Percentiles rank a stretch among this genome's conserved stretches.
These are phyloP conservation scores for Papilio demoleus DNA, from an alignment of 2,888 invertebrate genomes.

Conservation along the genomic window DNA sequence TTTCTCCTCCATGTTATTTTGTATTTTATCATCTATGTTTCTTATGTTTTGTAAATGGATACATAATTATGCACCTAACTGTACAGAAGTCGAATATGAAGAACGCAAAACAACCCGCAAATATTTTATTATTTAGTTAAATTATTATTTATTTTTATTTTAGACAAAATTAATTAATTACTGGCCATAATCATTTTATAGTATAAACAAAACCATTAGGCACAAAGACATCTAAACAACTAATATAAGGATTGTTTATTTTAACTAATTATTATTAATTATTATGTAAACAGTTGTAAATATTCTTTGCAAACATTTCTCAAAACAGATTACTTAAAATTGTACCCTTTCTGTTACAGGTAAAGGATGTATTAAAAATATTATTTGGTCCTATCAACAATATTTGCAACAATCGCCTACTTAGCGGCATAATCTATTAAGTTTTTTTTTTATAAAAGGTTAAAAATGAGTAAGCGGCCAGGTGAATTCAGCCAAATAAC, in stretches of 20 bases:
- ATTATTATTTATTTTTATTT: not conserved
- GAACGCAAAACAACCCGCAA: no score
- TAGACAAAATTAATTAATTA: not conserved
- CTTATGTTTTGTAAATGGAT: no score
- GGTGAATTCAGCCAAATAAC: no score
- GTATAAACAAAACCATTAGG: slow-evolving; percentile 1
- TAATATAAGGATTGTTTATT: slow-evolving; percentile 2
- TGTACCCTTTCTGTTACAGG: not conserved
- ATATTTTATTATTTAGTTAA: not conserved
- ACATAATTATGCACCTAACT: no score
- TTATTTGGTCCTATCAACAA: no score
- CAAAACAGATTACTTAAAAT: not conserved
- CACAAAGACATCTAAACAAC: not conserved
- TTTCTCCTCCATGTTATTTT: no score
- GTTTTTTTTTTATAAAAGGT: no score
- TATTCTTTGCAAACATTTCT: not conserved
- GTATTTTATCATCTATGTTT: no score
- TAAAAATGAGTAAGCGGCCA: no score
- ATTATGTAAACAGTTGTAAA: not conserved
- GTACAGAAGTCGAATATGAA: no score
- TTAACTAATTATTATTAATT: slow-evolving; percentile 15
- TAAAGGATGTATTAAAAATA: not conserved
- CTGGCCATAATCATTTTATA: not conserved
- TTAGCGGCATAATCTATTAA: no score
- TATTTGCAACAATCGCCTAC: no score